These are phyloP conservation scores for Theropithecus gelada DNA, from an alignment of 2,113 vertebrate species.

Conservation along the genomic window DNA sequence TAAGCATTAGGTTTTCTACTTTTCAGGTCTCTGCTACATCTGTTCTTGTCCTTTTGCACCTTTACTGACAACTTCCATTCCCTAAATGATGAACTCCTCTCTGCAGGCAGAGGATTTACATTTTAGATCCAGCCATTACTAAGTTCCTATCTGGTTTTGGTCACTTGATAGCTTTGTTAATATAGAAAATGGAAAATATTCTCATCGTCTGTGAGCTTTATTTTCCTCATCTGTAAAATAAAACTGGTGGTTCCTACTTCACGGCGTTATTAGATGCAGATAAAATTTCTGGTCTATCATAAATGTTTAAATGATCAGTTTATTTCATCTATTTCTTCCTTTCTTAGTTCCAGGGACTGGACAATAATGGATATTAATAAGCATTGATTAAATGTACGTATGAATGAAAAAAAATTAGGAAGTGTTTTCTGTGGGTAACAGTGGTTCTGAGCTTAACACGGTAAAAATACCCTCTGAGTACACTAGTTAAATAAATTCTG, in stretches of 20 bases:
- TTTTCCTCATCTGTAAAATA: neutral
- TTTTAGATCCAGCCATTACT: neutral
- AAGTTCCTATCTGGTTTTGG: neutral
- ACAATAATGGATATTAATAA: neutral
- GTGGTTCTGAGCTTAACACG: neutral
- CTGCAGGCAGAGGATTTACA: neutral
- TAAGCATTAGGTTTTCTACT: neutral
- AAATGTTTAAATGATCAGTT: neutral
- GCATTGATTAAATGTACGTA: neutral
- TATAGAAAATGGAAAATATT: neutral
- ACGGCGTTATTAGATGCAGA: neutral
- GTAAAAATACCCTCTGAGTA: neutral
- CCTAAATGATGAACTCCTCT: neutral
- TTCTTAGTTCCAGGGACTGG: neutral
- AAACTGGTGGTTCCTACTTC: neutral
- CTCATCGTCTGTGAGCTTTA: neutral
- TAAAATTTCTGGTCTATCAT: neutral
- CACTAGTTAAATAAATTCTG: neutral
- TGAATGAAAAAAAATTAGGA: neutral
- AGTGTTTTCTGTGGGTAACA: neutral
- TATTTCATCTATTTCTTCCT: neutral
- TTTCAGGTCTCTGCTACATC: neutral
- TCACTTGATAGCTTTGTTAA: neutral
- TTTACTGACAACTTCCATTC: accelerated
- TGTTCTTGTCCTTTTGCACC: neutral